These are phyloP conservation scores for Siderastrea radians DNA, from an alignment of 92 coral and sea anemone species.

Conservation along the genomic window DNA sequence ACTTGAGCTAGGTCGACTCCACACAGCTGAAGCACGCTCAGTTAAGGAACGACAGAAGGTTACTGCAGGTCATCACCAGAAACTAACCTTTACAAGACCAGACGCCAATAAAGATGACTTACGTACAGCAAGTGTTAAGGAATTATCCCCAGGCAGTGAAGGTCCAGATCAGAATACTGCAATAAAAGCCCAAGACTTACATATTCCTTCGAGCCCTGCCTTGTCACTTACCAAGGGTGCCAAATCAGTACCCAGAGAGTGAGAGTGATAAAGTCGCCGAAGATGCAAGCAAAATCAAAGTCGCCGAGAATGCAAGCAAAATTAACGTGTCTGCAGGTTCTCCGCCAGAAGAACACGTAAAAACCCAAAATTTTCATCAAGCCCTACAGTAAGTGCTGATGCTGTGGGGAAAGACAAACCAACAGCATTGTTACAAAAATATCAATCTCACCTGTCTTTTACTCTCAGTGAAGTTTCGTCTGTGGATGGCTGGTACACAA, in stretches of 20 bases:
- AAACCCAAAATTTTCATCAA: background rate
- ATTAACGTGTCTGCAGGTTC: background rate
- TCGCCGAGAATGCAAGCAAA: background rate
- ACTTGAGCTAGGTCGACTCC: conserved; percentile 10
- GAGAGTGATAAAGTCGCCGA: no score
- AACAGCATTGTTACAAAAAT: conserved; percentile 18
- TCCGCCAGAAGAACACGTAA: background rate
- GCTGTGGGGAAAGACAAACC: conserved; percentile 20
- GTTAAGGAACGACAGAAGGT: no score
- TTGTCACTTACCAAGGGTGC: no score
- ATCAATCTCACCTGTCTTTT: background rate
- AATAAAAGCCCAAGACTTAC: no score
- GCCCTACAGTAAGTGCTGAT: conserved; percentile 36
- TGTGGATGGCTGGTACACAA: conserved; percentile 25
- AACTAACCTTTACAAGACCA: background rate
- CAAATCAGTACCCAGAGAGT: no score
- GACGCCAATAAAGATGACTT: no score
- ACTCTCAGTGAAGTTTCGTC: conserved; percentile 14
- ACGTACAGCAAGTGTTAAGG: no score
- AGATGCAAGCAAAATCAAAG: no score
- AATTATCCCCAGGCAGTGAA: no score
- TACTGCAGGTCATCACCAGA: background rate
- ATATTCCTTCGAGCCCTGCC: no score
- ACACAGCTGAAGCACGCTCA: conserved; percentile 35
- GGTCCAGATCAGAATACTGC: no score